Evolutionary conservation across 2,888 invertebrate species (phyloP).

Genomic region (Patella caerulea): DNA sequence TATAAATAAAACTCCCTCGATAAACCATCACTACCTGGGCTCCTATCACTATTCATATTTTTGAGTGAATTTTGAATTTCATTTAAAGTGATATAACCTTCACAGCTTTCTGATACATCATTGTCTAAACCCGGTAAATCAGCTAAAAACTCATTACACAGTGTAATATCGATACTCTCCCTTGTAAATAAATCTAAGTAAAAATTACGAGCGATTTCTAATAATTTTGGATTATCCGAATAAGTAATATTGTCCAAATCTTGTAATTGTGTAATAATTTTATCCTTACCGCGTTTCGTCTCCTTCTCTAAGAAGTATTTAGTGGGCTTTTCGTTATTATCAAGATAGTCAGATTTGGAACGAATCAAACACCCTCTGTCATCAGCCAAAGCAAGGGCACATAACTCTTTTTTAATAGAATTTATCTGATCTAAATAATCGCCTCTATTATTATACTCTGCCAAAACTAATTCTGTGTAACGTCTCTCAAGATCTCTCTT

Average conservation of each 20-base stretch:
- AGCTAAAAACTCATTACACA: constrained; percentile 13
- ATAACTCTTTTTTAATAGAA: background rate
- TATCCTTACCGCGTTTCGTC: constrained; percentile 6
- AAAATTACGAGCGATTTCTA: constrained; percentile 13
- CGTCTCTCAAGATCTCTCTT: background rate
- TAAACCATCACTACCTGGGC: constrained; percentile 43
- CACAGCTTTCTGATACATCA: background rate
- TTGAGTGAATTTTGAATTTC: constrained; percentile 22
- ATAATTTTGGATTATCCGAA: constrained; percentile 10
- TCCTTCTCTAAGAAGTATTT: constrained; percentile 24
- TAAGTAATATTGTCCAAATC: background rate
- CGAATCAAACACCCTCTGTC: background rate
- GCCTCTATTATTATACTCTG: constrained; percentile 12
- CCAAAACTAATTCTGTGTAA: constrained; percentile 18
- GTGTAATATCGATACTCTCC: constrained; percentile 20
- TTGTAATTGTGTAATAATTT: constrained; percentile 16
- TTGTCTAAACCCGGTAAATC: constrained; percentile 16
- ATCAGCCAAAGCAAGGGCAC: background rate
- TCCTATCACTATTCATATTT: constrained; percentile 30
- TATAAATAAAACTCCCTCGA: constrained; percentile 37
- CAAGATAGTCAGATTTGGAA: too few relatives aligned
- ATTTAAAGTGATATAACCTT: constrained; percentile 16
- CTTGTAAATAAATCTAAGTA: constrained; percentile 15
- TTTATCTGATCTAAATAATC: constrained; percentile 1
- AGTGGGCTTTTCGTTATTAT: background rate